Base-by-base conservation (phyloP, 2,888 invertebrate genomes). In the Drosophila nr. medialis region DNA sequence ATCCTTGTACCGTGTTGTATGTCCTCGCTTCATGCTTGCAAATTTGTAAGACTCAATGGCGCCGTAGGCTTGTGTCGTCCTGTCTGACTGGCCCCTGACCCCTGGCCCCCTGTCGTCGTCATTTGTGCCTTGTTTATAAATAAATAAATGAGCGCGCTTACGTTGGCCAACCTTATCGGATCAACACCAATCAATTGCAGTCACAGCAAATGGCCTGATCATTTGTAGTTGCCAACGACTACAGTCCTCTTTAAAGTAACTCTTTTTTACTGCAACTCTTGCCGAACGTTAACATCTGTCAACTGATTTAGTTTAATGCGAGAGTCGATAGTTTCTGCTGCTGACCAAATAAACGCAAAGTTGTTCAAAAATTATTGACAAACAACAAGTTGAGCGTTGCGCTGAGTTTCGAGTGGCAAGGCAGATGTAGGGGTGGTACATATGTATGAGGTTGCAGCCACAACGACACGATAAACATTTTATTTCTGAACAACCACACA, bases 131-230 rank as follows among this genome's bases (percentile, higher is more conserved):
- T 67, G 74, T 67, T 83, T 74, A 80, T 80, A 83, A 79, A 83
- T 82, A 90, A 90, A 86, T 83, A 85, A 85, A 87, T 87, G 85
- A 75, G 63, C 63, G 48, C 55, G 70, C 71, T 84, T 80, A 73
- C 55, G 68, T 64, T 64, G 60, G 64, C 58, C 68, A 58, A 45
- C 66, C 64, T 55, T 36, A 64, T 79, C 60, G 64, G 60, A 27
- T n/a, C 58, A 45, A 32, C 53, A 38, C 62, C 79, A 75, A 81
- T 81, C 71, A 81, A 81, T 76, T 81, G 67, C 62, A 76, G 73
- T 75, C 79, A 51, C 4, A 27, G 49, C 55, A 66, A 81, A 79
- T 68, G 34, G 68, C 65, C 61, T 10, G 42, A 59, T 29, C 56
- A 78, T 80, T 81, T 77, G 68, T 80, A 51, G 67, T 51, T 56